A percentile compares a stretch with the other conserved stretches of the same genome.
Evolutionary conservation across 2,797 vertebrate genomes (phyloP).

Genomic region (Ptychadena robeensis): DNA sequence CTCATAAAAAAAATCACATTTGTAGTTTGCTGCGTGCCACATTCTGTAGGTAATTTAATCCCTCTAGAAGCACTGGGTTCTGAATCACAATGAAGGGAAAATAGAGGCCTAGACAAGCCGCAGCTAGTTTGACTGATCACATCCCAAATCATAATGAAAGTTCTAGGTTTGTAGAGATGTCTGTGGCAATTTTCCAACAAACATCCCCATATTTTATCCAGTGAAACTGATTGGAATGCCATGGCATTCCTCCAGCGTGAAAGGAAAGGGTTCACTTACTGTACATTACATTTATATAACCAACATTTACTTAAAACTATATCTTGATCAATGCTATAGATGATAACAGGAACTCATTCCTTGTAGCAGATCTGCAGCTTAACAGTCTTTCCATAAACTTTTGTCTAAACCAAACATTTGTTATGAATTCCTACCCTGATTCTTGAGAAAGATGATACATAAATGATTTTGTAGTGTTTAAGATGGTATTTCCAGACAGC

Average conservation of each 20-base stretch:
- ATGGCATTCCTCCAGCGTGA: constrained; percentile 25
- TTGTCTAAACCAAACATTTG: constrained; percentile 23
- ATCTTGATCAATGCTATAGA: constrained; percentile 26
- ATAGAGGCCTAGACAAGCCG: constrained; percentile 9
- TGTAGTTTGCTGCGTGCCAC: not conserved
- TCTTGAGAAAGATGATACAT: constrained; percentile 10
- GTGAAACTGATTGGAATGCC: constrained; percentile 16
- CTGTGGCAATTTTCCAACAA: constrained; percentile 33
- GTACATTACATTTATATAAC: constrained; percentile 15
- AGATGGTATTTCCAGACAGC: not conserved
- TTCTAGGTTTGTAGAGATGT: constrained; percentile 39
- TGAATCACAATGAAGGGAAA: constrained; percentile 8
- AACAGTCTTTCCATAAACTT: constrained; percentile 30
- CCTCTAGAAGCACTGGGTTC: not conserved
- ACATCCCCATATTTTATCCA: constrained; percentile 39
- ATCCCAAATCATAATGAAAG: constrained; percentile 34
- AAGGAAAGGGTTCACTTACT: constrained; percentile 33
- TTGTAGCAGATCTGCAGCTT: not conserved
- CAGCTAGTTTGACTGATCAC: constrained; percentile 33
- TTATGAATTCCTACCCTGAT: constrained; percentile 42
- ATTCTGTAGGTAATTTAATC: constrained; percentile 13
- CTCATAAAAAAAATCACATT: not conserved
- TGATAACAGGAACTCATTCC: constrained; percentile 14
- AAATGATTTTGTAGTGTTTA: constrained; percentile 5
- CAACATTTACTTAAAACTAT: constrained; percentile 10